A percentile compares a stretch with the other conserved stretches of the same genome.
phyloP scores from a whole-genome alignment of 1,140 invertebrate genomes.

The Bathynomus jamesi region DNA sequence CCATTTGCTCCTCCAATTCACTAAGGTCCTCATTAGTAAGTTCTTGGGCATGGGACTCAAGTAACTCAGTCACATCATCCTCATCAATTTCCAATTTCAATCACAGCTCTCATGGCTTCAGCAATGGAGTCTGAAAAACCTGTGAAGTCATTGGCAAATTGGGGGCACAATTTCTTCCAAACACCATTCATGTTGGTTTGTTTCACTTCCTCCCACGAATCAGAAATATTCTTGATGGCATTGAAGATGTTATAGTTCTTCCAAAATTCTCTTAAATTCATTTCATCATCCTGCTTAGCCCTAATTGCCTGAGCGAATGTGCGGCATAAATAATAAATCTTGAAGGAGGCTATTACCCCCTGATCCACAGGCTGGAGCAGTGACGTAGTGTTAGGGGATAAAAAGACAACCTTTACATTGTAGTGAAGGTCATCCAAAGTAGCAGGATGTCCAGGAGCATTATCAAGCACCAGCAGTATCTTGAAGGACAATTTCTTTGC shows the following conservation, averaged over 20 bases:
- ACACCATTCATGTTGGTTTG: no score
- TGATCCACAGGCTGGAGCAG: not conserved
- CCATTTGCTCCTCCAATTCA: no score
- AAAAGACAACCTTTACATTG: not conserved
- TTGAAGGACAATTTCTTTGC: no score
- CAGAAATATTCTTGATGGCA: not conserved
- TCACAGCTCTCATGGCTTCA: not conserved
- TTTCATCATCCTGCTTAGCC: not conserved
- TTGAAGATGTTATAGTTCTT: not conserved
- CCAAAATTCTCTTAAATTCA: no score
- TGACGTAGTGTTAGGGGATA: not conserved
- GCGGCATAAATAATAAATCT: not conserved
- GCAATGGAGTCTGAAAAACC: not conserved
- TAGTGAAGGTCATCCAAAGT: not conserved
- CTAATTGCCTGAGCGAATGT: not conserved
- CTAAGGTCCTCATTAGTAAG: no score
- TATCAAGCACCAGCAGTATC: no score
- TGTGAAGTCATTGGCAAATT: not conserved
- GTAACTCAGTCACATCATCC: not conserved
- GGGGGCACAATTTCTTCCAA: no score
- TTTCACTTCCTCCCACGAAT: constrained; percentile 2
- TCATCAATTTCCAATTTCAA: not conserved
- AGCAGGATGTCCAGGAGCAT: not conserved
- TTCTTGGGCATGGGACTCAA: not conserved
- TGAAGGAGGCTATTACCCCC: not conserved